These are phyloP conservation scores for Tadarida brasiliensis DNA, from an alignment of 2,797 vertebrate genomes.

Conservation along the genomic window DNA sequence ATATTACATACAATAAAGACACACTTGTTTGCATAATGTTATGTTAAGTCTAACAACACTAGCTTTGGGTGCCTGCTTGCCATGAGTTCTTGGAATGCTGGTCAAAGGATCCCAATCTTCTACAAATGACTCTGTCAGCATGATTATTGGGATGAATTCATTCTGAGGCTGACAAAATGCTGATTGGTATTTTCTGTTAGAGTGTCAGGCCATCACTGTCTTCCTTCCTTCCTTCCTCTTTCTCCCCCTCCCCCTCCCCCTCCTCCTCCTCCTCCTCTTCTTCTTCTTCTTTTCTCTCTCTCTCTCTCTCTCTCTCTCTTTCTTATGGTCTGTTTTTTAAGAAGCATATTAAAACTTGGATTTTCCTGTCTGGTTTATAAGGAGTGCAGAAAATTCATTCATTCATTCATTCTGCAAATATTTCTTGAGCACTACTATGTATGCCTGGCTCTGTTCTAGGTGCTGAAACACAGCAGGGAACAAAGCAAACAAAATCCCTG, in stretches of 20 bases:
- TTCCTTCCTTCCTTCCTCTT: too few species aligned
- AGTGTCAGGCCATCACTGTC: not conserved
- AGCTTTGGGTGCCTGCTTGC: not conserved
- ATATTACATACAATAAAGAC: not conserved
- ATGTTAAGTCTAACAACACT: not conserved
- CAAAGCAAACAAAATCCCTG: not conserved
- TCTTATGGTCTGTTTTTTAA: not conserved
- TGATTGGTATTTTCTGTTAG: conserved; percentile 8
- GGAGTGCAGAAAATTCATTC: not conserved
- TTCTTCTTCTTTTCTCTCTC: too few species aligned
- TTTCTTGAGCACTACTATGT: not conserved
- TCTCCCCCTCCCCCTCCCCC: too few species aligned
- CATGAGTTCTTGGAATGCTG: not conserved
- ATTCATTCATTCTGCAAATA: not conserved
- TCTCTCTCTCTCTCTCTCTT: not conserved
- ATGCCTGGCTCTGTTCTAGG: not conserved
- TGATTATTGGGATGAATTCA: not conserved
- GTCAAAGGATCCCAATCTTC: not conserved
- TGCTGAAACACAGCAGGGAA: not conserved
- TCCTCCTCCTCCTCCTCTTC: not conserved
- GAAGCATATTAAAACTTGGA: not conserved
- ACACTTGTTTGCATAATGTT: not conserved
- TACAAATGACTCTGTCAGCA: not conserved
- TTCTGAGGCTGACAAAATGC: not conserved
- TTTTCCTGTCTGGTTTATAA: conserved; percentile 54